These are phyloP conservation scores for Acropora yongei DNA, from an alignment of 64 coral and sea anemone species.

Conservation along the genomic window DNA sequence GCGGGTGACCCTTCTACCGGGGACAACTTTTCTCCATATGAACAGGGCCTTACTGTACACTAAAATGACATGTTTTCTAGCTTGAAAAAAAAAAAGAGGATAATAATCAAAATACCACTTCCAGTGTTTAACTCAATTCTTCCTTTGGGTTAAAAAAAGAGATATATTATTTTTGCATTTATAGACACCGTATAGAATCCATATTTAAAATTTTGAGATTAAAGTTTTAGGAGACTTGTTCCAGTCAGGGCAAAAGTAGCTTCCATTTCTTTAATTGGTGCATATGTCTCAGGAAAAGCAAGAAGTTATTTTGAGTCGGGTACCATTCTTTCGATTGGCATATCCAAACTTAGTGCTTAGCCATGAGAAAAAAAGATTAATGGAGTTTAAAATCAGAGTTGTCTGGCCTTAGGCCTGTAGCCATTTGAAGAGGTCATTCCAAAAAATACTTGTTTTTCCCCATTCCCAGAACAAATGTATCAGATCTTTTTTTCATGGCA, in stretches of 20 bases:
- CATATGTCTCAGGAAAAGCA: background rate
- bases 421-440: background rate
- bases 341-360: conserved; percentile 6
- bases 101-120: too few relatives aligned
- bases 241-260: background rate
- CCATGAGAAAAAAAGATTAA: conserved; percentile 23
- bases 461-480: conserved; percentile 36
- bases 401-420: background rate
- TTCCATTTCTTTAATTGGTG: background rate
- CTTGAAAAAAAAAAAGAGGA: too few relatives aligned
- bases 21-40: too few relatives aligned
- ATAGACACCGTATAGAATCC: too few relatives aligned
- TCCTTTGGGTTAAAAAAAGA: too few relatives aligned
- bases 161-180: too few relatives aligned
- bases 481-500: conserved; percentile 31
- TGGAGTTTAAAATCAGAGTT: background rate
- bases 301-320: background rate
- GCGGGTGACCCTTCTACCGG: too few relatives aligned
- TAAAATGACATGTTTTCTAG: too few relatives aligned
- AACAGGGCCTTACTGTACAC: too few relatives aligned
- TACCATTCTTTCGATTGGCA: conserved; percentile 32
- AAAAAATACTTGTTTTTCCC: conserved; percentile 1
- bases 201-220: too few relatives aligned
- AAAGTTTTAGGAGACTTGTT: too few relatives aligned
- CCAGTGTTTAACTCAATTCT: too few relatives aligned